These are phyloP conservation scores for Anomalospiza imberbis DNA, from an alignment of 2,797 vertebrate genomes.

Conservation along the genomic window DNA sequence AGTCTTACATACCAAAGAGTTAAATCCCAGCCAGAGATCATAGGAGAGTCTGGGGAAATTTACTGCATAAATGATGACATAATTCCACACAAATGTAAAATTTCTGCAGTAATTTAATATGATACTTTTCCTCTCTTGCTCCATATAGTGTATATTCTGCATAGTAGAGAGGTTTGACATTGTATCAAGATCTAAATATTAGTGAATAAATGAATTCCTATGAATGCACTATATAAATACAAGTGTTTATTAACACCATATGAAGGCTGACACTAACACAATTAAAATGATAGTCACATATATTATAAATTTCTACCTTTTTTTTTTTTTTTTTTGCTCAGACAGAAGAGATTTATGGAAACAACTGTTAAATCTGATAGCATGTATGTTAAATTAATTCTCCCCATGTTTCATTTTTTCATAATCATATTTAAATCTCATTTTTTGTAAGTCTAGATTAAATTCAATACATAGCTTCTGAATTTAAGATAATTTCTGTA, in stretches of 20 bases:
- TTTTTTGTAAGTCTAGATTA: slow-evolving; percentile 27
- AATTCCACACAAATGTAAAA: not conserved
- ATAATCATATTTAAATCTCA: slow-evolving; percentile 30
- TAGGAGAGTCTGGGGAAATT: not conserved
- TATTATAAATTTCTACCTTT: not conserved
- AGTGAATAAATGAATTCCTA: not conserved
- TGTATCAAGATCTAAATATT: not conserved
- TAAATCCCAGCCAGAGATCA: not conserved
- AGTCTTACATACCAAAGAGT: not conserved
- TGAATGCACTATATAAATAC: not conserved
- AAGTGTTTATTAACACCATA: not conserved
- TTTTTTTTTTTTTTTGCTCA: not conserved
- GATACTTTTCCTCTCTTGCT: not conserved
- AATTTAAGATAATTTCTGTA: slow-evolving; percentile 25
- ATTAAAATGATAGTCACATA: not conserved
- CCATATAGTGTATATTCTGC: not conserved
- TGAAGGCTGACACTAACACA: not conserved
- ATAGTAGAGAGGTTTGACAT: not conserved
- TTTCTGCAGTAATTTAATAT: not conserved
- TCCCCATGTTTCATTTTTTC: not conserved
- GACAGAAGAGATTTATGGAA: slow-evolving; percentile 15
- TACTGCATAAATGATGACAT: not conserved
- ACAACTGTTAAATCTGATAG: slow-evolving; percentile 12
- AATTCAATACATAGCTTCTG: not conserved
- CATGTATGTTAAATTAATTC: not conserved